These are phyloP conservation scores for Cotesia typhae DNA, from an alignment of 1,140 invertebrate species.

Conservation along the genomic window DNA sequence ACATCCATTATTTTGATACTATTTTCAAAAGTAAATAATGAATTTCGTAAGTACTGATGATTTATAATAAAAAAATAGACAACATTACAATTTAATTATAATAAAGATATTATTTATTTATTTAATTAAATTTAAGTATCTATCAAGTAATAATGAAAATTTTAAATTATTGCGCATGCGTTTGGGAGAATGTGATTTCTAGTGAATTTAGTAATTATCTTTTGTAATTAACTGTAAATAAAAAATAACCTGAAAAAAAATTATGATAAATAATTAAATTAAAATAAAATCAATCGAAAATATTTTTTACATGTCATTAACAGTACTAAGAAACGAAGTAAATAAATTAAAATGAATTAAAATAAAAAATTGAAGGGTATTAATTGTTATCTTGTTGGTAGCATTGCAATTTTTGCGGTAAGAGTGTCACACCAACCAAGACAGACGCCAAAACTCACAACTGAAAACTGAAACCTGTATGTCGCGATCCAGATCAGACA, in stretches of 20 bases:
- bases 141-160: neutral
- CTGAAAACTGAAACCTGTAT: neutral
- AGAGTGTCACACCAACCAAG: constrained; percentile 32
- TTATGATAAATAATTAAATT: neutral
- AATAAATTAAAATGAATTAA: neutral
- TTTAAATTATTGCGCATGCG: constrained; percentile 5
- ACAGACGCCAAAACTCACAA: constrained; percentile 30
- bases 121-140: too few species aligned
- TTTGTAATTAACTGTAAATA: neutral
- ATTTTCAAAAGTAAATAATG: too few species aligned
- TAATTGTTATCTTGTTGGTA: constrained; percentile 25
- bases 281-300: neutral
- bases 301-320: neutral
- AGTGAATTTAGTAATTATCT: neutral
- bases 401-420: constrained; percentile 47
- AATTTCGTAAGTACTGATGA: too few species aligned
- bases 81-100: too few species aligned
- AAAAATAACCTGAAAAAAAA: neutral
- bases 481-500: neutral
- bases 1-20: too few species aligned
- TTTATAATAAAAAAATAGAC: too few species aligned
- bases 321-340: neutral
- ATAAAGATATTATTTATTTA: too few species aligned
- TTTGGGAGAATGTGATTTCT: neutral
- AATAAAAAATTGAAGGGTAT: constrained; percentile 1